These are phyloP conservation scores for Nomia melanderi DNA, from an alignment of 1,140 invertebrate species.

Conservation along the genomic window DNA sequence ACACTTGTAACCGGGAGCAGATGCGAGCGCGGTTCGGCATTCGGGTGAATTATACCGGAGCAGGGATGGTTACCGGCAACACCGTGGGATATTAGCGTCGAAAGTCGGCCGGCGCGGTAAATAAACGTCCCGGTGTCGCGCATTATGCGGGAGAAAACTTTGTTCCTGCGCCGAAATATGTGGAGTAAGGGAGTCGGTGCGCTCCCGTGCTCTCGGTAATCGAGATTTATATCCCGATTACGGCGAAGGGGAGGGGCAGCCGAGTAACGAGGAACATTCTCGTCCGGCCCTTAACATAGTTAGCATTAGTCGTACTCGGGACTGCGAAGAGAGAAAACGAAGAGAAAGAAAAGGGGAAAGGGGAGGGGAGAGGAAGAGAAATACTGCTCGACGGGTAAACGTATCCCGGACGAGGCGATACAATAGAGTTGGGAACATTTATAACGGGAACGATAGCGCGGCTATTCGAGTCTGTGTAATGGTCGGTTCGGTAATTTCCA, in stretches of 20 bases:
- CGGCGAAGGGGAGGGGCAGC: constrained; percentile 35
- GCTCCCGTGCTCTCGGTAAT: constrained; percentile 47
- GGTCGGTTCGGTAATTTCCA: not conserved
- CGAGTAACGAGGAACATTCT: constrained; percentile 57
- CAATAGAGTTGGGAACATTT: not conserved
- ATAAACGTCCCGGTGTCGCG: constrained; percentile 42
- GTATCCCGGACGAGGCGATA: not conserved
- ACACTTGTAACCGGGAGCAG: constrained; percentile 52
- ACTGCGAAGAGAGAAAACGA: constrained; percentile 15
- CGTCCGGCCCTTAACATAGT: constrained; percentile 57
- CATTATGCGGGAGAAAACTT: constrained; percentile 48
- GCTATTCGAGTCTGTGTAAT: no score
- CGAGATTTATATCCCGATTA: constrained; percentile 69
- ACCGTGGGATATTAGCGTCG: constrained; percentile 50
- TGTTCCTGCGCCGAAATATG: constrained; percentile 55
- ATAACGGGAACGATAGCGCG: not conserved
- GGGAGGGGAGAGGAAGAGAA: not conserved
- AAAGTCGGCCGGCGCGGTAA: constrained; percentile 39
- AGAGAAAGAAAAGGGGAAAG: not conserved
- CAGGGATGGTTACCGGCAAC: not conserved
- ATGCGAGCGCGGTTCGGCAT: not conserved
- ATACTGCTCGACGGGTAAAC: not conserved
- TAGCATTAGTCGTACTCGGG: constrained; percentile 54
- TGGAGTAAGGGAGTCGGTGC: constrained; percentile 4
- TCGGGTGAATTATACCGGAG: constrained; percentile 31